Conservation (phyloP, 2,888 invertebrate genomes). For the Empis stercorea region DNA sequence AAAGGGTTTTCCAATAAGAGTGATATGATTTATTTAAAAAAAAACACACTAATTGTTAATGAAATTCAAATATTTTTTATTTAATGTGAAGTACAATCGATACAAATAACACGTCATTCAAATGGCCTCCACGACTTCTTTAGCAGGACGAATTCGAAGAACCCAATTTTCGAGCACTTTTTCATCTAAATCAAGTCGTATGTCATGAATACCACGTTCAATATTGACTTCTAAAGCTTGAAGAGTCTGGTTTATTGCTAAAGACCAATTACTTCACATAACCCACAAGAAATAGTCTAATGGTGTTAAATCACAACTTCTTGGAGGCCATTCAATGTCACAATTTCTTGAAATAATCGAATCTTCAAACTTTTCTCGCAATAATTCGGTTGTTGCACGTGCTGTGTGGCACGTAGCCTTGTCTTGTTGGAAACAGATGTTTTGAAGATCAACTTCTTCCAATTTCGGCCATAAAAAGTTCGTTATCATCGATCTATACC, state of each 20-base stretch:
- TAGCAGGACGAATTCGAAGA: too few species aligned
- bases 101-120: too few species aligned
- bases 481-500: slow-evolving; percentile 2
- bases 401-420: slow-evolving; percentile 12
- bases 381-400: slow-evolving; percentile 9
- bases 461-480: slow-evolving; percentile 1
- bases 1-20: too few species aligned
- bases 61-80: too few species aligned
- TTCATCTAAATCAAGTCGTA: too few species aligned
- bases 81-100: too few species aligned
- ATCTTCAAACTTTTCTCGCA: slow-evolving; percentile 1
- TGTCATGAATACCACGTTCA: too few species aligned
- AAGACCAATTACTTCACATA: slow-evolving; percentile 5
- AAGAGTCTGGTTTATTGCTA: slow-evolving; percentile 3
- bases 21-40: too few species aligned
- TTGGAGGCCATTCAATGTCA: slow-evolving; percentile 1
- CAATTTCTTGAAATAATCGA: neutral
- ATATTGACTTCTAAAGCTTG: slow-evolving; percentile 3
- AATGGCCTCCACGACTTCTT: too few species aligned
- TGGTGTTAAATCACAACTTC: slow-evolving; percentile 7
- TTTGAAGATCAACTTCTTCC: slow-evolving; percentile 2
- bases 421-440: slow-evolving; percentile 10
- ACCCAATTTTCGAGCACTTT: too few species aligned
- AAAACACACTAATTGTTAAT: too few species aligned
- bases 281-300: slow-evolving; percentile 4